Conservation (phyloP, 2,888 invertebrate species). For the Parnassius orleans region DNA sequence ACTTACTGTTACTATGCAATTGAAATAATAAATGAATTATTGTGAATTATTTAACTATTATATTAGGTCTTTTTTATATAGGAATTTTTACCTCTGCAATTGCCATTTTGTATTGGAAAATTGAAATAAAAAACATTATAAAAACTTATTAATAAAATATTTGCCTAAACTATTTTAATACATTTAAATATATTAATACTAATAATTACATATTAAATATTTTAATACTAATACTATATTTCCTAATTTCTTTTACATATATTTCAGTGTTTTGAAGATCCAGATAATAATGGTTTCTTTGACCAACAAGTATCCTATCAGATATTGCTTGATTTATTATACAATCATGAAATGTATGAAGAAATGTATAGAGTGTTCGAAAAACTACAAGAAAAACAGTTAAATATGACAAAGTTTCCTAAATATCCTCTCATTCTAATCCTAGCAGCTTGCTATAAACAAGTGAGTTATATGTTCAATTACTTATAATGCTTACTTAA, state of each 20-base stretch:
- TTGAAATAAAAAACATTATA: neutral
- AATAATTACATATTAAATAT: no score
- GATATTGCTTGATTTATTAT: constrained; percentile 86
- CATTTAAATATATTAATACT: no score
- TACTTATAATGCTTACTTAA: no score
- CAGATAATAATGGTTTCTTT: constrained; percentile 84
- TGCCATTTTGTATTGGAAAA: no score
- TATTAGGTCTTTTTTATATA: no score
- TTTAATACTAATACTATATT: no score
- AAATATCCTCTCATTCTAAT: constrained; percentile 84
- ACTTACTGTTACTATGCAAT: no score
- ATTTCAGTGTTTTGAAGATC: constrained; percentile 83
- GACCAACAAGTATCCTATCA: constrained; percentile 86
- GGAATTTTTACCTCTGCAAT: no score
- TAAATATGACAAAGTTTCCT: constrained; percentile 84
- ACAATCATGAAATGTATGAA: constrained; percentile 83
- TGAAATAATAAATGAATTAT: no score
- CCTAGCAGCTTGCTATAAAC: constrained; percentile 87
- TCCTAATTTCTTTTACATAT: constrained; percentile 16
- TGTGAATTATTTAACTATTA: no score
- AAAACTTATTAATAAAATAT: no score
- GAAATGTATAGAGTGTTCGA: constrained; percentile 84
- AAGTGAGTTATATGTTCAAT: constrained; percentile 72
- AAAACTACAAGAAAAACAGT: constrained; percentile 80
- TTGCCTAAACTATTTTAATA: no score